Percentiles rank a stretch among this genome's conserved stretches.
phyloP scores from a whole-genome alignment of 2,797 vertebrate genomes.

The Margarornis squamiger region DNA sequence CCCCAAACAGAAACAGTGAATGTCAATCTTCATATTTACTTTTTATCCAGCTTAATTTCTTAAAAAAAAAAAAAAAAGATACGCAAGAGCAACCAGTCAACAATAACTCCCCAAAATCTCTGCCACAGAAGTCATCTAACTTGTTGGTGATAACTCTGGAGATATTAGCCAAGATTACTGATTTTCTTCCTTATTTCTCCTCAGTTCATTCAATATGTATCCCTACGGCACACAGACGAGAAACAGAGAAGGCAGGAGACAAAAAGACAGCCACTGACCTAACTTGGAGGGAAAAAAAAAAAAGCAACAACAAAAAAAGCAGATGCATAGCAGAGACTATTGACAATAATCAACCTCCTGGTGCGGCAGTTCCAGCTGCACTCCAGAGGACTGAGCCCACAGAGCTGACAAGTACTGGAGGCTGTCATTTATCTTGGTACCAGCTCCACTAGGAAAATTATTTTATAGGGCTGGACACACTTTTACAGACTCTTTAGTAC shows the following conservation, averaged over 20 bases:
- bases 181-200: background rate
- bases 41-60: background rate
- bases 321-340: constrained; percentile 33
- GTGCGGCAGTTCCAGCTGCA: background rate
- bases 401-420: background rate
- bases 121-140: background rate
- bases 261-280: constrained; percentile 34
- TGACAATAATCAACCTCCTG: constrained; percentile 36
- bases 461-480: background rate
- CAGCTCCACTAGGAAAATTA: background rate
- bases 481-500: background rate
- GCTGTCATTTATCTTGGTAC: background rate
- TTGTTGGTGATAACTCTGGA: background rate
- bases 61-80: background rate
- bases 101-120: background rate
- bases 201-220: background rate
- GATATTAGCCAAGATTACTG: background rate
- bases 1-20: background rate
- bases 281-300: background rate
- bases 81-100: background rate
- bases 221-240: rapidly evolving
- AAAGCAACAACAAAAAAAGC: background rate
- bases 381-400: background rate
- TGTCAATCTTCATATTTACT: background rate
- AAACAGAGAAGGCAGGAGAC: background rate